Conservation (phyloP, 2,113 vertebrate genomes). For the Hydrolagus affinis region DNA sequence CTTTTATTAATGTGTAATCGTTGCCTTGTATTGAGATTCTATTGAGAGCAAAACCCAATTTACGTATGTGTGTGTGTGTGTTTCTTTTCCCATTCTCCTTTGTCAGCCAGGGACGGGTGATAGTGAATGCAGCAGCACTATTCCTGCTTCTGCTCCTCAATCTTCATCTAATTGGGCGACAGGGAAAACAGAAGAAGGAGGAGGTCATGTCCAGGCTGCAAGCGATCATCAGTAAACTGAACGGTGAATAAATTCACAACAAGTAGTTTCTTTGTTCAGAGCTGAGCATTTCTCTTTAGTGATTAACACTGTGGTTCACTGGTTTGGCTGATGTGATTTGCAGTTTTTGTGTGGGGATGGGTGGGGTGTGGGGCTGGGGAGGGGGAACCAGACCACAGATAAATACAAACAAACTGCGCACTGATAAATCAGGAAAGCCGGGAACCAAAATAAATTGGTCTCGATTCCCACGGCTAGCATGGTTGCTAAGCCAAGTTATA, state of each 20-base stretch:
- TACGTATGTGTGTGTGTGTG: too few relatives aligned
- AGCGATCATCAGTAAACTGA: conserved; percentile 72
- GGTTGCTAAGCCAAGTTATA: too few relatives aligned
- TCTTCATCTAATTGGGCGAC: conserved; percentile 75
- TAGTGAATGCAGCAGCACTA: conserved; percentile 75
- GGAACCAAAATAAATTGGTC: too few relatives aligned
- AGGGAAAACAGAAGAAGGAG: conserved; percentile 71
- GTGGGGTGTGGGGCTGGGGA: too few relatives aligned
- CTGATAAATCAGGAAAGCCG: too few relatives aligned
- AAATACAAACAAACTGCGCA: too few relatives aligned
- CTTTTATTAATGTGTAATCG: too few relatives aligned
- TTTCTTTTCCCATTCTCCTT: background rate
- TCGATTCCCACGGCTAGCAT: too few relatives aligned
- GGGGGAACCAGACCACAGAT: too few relatives aligned
- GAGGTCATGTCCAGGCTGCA: conserved; percentile 81
- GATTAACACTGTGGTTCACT: background rate
- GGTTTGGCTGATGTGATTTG: background rate
- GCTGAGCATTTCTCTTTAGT: background rate
- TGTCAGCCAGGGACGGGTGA: conserved; percentile 75
- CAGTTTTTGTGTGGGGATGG: too few relatives aligned
- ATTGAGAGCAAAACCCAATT: too few relatives aligned
- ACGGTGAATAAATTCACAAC: conserved; percentile 52
- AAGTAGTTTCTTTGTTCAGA: background rate
- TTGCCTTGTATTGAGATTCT: too few relatives aligned
- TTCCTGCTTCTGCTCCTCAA: conserved; percentile 77